Base-by-base conservation (phyloP, 2,888 invertebrate genomes). In the Andrena hattorfiana region DNA sequence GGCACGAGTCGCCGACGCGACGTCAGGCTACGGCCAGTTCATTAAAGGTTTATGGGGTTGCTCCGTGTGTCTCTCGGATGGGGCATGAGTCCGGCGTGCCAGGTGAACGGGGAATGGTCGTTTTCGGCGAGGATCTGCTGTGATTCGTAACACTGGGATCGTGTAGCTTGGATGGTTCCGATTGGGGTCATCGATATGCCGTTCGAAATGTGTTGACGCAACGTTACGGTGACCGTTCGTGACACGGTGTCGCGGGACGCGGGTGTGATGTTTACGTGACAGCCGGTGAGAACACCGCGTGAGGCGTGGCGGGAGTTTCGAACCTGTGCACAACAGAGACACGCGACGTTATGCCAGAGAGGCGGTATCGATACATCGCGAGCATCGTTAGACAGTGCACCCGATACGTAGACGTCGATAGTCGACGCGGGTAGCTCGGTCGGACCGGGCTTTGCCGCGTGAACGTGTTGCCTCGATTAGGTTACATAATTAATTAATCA, bases 401-500 rank as follows among this genome's bases (percentile, higher is more conserved):
- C 48, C 13, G 69, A 79, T 59, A 54, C 26, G 16, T 13, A n/a
- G 32, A 20, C 42, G 20, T 16, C 54, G 67, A 56, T 49, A 63
- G 64, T 66, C n/a, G 26, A 26, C 51, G 54, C 48, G 32, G 49
- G 70, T 20, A 48, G n/a, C 6, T n/a, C 32, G 30, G 54, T 6
- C 26, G 26, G 23, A n/a, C 23, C 23, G 26, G 56, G 67, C 42
- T 60, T 42, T 70, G 64, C 28, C 71, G 67, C 73, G 80, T 77
- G 77, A 83, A 80, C 83, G 59, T 62, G 73, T 77, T 62, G 62
- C 51, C 70, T 76, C 79, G 75, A 80, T 84, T 73, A 77, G 59
- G 72, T 81, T 78, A 69, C 80, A 73, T 77, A 83, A 85, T 87
- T 81, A 78, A 85, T 90, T 88, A 90, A 87, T 89, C 86, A 88